Conservation (phyloP, 2,113 vertebrate genomes). For the Formicarius rufipectus region DNA sequence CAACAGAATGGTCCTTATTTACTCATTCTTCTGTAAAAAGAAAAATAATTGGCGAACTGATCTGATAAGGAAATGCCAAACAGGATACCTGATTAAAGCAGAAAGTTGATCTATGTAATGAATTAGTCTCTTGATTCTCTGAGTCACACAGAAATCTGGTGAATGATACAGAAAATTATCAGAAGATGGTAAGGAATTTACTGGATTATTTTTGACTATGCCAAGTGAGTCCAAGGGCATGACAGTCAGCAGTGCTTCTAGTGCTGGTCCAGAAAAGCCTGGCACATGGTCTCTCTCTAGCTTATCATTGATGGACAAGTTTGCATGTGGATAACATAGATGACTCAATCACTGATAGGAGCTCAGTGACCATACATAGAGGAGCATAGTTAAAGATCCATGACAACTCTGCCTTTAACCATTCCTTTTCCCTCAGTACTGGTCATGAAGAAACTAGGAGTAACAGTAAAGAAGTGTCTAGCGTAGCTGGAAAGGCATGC, state of each 20-base stretch:
- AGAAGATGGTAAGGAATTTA: neutral
- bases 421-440: neutral
- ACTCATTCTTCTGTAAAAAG: neutral
- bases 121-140: neutral
- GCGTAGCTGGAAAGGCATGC: neutral
- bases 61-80: neutral
- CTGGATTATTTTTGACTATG: neutral
- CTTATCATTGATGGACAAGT: neutral
- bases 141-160: neutral
- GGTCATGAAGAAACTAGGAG: neutral
- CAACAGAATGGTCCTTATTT: neutral
- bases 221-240: neutral
- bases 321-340: accelerated
- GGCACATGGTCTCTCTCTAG: neutral
- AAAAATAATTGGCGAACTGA: neutral
- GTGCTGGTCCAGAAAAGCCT: neutral
- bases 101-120: neutral
- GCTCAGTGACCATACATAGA: neutral
- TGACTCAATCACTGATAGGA: neutral
- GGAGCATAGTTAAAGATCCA: neutral
- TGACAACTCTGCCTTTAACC: neutral
- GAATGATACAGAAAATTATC: neutral
- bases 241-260: neutral
- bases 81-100: neutral
- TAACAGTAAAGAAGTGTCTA: neutral